Evolutionary conservation across 1,140 invertebrate species (phyloP).

Genomic region (Drosophila baimaii): DNA sequence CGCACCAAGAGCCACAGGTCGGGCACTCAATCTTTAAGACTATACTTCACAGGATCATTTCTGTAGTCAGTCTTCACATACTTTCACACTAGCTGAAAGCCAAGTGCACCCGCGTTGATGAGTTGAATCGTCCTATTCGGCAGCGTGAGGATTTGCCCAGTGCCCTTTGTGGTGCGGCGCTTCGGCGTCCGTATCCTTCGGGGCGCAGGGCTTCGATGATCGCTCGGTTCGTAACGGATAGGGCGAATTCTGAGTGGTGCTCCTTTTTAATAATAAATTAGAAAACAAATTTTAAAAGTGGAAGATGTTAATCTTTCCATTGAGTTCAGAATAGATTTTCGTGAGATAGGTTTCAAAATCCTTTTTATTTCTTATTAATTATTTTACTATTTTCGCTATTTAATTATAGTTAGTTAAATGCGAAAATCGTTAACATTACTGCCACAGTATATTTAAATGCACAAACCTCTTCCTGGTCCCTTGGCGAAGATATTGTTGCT

Average conservation of each 20-base stretch:
- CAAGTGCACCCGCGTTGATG: conserved; percentile 67
- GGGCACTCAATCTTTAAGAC: conserved; percentile 59
- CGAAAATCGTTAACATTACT: background rate
- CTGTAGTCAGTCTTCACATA: conserved; percentile 81
- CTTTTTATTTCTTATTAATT: no score
- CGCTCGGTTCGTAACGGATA: conserved; percentile 72
- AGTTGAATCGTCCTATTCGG: conserved; percentile 74
- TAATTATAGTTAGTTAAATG: conserved; percentile 1
- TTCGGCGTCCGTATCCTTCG: conserved; percentile 23
- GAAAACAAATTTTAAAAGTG: no score
- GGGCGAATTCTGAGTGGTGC: conserved; percentile 80
- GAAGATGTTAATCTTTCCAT: no score
- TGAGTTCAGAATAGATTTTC: no score
- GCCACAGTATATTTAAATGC: conserved; percentile 8
- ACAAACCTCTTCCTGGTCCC: background rate
- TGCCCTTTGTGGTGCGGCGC: conserved; percentile 24
- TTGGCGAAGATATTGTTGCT: conserved; percentile 12
- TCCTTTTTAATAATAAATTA: conserved; percentile 50
- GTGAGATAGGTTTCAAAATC: no score
- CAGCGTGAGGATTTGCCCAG: conserved; percentile 72
- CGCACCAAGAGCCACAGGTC: conserved; percentile 4
- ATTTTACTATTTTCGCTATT: background rate
- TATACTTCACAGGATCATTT: conserved; percentile 84
- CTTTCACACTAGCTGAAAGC: conserved; percentile 70
- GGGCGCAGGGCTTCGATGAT: conserved; percentile 70